phyloP scores from a whole-genome alignment of 2,113 vertebrate species.

The Callionymus lyra region DNA sequence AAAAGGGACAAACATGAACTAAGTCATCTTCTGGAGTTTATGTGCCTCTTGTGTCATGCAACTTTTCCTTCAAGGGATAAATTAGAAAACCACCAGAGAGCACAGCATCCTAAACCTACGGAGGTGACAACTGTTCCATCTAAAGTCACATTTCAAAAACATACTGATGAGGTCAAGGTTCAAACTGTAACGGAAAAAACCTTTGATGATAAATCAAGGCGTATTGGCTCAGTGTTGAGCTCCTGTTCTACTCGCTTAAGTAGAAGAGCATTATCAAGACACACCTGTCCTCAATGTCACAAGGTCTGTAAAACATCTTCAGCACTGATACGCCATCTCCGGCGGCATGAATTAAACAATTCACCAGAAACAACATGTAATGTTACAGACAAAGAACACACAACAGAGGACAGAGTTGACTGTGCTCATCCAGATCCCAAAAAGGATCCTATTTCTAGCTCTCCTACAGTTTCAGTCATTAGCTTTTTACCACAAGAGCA shows the following conservation, averaged over 20 bases:
- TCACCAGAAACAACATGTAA: constrained; percentile 55
- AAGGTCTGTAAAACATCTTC: constrained; percentile 84
- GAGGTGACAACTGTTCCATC: constrained; percentile 33
- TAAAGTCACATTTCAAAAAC: constrained; percentile 25
- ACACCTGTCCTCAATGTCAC: constrained; percentile 75
- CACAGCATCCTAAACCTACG: constrained; percentile 58
- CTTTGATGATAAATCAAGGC: constrained; percentile 33
- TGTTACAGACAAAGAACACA: constrained; percentile 30
- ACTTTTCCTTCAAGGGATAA: constrained; percentile 66
- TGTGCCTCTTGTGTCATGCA: constrained; percentile 66
- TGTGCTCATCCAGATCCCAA: constrained; percentile 23
- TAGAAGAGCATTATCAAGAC: constrained; percentile 69
- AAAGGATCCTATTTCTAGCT: constrained; percentile 34
- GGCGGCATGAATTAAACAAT: constrained; percentile 71
- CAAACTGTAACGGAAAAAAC: constrained; percentile 28
- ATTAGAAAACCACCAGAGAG: constrained; percentile 69
- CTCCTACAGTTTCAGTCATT: constrained; percentile 68
- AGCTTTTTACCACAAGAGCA: constrained; percentile 57
- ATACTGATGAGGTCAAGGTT: constrained; percentile 30
- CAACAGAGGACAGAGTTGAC: constrained; percentile 23
- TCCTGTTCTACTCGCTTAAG: constrained; percentile 60
- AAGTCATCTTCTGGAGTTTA: constrained; percentile 72
- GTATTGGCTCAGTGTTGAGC: constrained; percentile 14
- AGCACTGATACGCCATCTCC: constrained; percentile 74
- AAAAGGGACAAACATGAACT: constrained; percentile 81